Evolutionary conservation across 2,888 invertebrate genomes (phyloP).

Genomic region (Agrilus cyanescens): DNA sequence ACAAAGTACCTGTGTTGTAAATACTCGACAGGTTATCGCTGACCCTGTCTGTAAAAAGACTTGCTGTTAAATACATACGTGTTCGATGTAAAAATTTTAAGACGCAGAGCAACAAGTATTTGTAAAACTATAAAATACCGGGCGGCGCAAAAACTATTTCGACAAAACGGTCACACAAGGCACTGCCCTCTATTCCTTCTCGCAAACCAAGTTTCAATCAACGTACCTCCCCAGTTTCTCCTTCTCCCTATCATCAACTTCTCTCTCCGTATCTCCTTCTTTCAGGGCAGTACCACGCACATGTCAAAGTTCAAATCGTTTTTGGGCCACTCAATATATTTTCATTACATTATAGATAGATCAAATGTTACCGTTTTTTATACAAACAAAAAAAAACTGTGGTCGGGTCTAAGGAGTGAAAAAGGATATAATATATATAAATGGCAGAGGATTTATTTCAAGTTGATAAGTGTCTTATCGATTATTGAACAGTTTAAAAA

Average conservation of each 20-base stretch:
- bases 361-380: conserved; percentile 34
- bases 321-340: conserved; percentile 30
- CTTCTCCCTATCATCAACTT: no score
- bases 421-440: conserved; percentile 6
- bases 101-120: conserved; percentile 24
- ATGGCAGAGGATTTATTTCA: no score
- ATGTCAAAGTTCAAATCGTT: conserved; percentile 1
- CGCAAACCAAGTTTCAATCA: no score
- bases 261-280: no score
- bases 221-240: no score
- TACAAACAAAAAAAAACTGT: conserved; percentile 9
- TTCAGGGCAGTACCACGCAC: no score
- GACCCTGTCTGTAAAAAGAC: conserved; percentile 27
- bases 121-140: conserved; percentile 11
- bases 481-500: no score
- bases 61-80: conserved; percentile 25
- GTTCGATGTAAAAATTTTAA: conserved; percentile 30
- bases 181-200: no score
- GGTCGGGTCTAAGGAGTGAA: conserved; percentile 4
- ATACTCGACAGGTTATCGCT: conserved; percentile 29
- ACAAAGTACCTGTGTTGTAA: conserved; percentile 26
- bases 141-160: no score
- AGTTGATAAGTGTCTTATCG: no score
- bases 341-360: conserved; percentile 32
- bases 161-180: no score